Conservation (phyloP, 2,888 invertebrate species). For the Dolichopus griseipennis region DNA sequence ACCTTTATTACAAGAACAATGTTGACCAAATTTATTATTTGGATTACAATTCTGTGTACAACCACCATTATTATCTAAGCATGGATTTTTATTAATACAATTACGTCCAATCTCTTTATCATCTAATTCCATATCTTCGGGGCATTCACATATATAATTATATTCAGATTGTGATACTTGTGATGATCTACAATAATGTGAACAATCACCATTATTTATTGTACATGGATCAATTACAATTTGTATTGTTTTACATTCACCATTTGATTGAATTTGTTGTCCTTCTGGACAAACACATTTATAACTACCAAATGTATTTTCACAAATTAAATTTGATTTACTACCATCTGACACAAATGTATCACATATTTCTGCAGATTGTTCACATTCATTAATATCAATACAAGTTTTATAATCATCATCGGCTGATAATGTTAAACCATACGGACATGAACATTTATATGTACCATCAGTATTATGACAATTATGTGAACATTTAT, state of each 20-base stretch:
- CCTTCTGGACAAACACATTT: slow-evolving; percentile 49
- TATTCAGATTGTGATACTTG: slow-evolving; percentile 28
- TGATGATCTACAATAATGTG: slow-evolving; percentile 49
- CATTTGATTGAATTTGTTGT: slow-evolving; percentile 32
- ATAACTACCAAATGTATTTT: slow-evolving; percentile 45
- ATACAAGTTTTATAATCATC: slow-evolving; percentile 33
- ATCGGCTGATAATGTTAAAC: slow-evolving; percentile 28
- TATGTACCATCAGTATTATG: slow-evolving; percentile 47
- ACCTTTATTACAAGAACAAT: slow-evolving; percentile 42
- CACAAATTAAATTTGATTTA: slow-evolving; percentile 31
- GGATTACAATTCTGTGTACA: slow-evolving; percentile 54
- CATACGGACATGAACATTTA: slow-evolving; percentile 46
- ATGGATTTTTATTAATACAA: slow-evolving; percentile 46
- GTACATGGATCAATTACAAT: slow-evolving; percentile 45
- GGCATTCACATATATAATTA: slow-evolving; percentile 34
- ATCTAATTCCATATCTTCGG: slow-evolving; percentile 39
- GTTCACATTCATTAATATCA: slow-evolving; percentile 46
- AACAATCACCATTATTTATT: slow-evolving; percentile 47
- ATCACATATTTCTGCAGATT: slow-evolving; percentile 31
- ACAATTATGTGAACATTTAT: slow-evolving; percentile 50
- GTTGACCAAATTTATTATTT: slow-evolving; percentile 26
- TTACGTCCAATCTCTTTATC: slow-evolving; percentile 38
- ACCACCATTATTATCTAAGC: slow-evolving; percentile 48
- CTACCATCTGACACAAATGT: background rate
- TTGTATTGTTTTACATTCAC: slow-evolving; percentile 29